Evolutionary conservation across 2,797 vertebrate species (phyloP), one percentile per base, ranked within the genome.

Genomic region (Halcyon chelicuti): DNA sequence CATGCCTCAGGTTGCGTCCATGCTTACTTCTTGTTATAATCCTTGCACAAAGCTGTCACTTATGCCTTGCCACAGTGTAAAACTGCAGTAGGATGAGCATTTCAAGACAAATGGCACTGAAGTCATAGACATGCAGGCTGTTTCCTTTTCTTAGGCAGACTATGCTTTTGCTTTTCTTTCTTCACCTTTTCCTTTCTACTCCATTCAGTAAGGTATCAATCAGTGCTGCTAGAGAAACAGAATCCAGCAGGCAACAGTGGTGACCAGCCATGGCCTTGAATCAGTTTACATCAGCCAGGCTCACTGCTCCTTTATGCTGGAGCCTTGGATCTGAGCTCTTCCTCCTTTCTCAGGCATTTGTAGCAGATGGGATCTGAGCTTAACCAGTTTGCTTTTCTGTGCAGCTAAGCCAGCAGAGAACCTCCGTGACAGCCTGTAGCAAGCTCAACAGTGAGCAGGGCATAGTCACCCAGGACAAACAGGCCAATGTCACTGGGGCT

Each of bases 391-490:
- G 12, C 23, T 29, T 55, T 42, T 73, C 54, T 44, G 7, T 55
- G n/a, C 63, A 68, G 40, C 16, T 63, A 3, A 26, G 67, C 26
- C 10, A 65, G 35, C 12, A 70, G 4, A 22, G 31, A 22, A 60
- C 22, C 31, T 33, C 11, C 1, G 0, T 31, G 31, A n/a, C 14
- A n/a, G 20, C 29, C 17, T 8, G 11, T 4, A 66, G 33, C 47
- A 86, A 52, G 5, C 39, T 37, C 0, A 0, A 5, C 12, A 26
- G 4, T 6, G 14, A 66, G 28, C 4, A 68, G 76, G 7, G 26
- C 25, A 14, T 65, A 57, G 17, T 54, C 28, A 31, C 26, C 28
- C 16, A 54, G 17, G 51, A 31, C 17, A 54, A 54, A 54, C 16
- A 54, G 51, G 17, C 16, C 51, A 54, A 54, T 31, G 51, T 29